These are phyloP conservation scores for Acanthosepion esculentum DNA, from an alignment of 2,888 invertebrate species.

Conservation along the genomic window DNA sequence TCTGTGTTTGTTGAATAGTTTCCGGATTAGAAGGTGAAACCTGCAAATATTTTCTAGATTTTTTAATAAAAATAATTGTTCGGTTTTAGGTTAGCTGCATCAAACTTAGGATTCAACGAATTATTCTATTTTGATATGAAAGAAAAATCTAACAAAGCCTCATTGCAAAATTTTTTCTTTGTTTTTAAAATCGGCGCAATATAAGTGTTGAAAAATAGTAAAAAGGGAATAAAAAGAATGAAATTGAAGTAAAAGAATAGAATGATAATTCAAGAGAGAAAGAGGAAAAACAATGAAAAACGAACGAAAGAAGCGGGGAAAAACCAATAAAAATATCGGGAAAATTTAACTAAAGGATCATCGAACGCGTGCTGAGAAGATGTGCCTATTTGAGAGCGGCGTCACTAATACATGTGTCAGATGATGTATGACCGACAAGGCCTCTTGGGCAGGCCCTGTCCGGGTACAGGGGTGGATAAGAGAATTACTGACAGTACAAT, in stretches of 20 bases:
- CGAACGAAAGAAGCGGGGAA: background rate
- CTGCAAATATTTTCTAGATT: no score
- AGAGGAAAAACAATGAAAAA: background rate
- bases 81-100: no score
- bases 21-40: no score
- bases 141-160: no score
- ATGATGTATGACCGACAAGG: constrained; percentile 33
- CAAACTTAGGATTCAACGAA: no score
- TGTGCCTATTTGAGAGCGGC: background rate
- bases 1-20: no score
- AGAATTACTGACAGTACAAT: background rate
- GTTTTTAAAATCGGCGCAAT: no score
- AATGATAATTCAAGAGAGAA: background rate
- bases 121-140: no score
- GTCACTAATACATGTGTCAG: constrained; percentile 33
- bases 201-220: background rate
- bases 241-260: background rate
- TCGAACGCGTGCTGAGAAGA: background rate
- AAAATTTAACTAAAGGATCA: background rate
- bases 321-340: background rate
- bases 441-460: background rate
- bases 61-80: no score
- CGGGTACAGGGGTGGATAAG: background rate
- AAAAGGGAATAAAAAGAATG: background rate
- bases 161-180: no score